phyloP scores from a whole-genome alignment of 2,888 invertebrate species.

The Leptinotarsa peninsularis region DNA sequence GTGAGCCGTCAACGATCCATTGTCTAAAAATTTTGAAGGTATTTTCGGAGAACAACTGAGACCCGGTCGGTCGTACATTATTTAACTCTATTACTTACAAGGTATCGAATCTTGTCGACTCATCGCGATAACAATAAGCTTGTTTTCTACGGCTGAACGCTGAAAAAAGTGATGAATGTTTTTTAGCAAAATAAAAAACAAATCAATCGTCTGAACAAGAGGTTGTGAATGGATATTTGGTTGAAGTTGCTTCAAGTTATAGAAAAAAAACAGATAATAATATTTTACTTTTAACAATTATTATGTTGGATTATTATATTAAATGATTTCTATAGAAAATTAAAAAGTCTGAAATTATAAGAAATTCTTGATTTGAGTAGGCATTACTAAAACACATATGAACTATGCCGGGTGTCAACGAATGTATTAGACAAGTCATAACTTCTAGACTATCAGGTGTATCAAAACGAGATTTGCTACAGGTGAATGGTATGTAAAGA shows the following conservation, averaged over 20 bases:
- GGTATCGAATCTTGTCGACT: conserved; percentile 30
- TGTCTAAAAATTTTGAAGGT: conserved; percentile 33
- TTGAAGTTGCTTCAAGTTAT: background rate
- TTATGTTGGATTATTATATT: background rate
- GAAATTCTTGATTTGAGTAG: too few species aligned
- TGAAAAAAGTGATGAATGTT: conserved; percentile 18
- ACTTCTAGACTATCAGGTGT: too few species aligned
- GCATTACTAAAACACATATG: too few species aligned
- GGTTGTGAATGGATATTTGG: conserved; percentile 2
- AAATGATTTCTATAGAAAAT: too few species aligned
- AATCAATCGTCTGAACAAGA: background rate
- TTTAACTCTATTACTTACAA: conserved; percentile 26
- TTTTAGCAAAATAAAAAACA: conserved; percentile 10
- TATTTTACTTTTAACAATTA: background rate
- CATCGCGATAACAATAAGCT: conserved; percentile 31
- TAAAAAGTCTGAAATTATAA: too few species aligned
- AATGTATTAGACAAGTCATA: too few species aligned
- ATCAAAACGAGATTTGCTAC: too few species aligned
- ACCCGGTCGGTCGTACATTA: conserved; percentile 13
- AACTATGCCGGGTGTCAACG: too few species aligned
- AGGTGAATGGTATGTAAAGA: too few species aligned
- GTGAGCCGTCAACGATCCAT: conserved; percentile 36
- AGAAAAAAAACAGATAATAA: background rate
- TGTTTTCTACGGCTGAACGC: conserved; percentile 26
- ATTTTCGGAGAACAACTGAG: conserved; percentile 26